Conservation (phyloP, 2,797 vertebrate genomes). For the Nyctalus aviator region DNA sequence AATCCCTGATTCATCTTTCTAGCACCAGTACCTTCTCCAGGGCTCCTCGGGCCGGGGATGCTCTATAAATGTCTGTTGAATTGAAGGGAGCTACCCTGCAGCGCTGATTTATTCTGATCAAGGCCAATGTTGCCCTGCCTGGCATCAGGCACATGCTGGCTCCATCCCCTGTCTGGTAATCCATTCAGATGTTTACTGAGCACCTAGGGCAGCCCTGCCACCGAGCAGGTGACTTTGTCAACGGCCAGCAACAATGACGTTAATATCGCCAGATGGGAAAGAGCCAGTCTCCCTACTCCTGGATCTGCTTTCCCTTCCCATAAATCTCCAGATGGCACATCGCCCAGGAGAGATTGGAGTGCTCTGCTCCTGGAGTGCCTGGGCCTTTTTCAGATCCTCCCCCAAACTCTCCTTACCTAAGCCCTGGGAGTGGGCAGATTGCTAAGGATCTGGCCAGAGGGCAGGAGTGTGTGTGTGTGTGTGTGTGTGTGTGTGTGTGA, state of each 20-base stretch:
- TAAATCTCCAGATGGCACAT: not conserved
- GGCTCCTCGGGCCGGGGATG: not conserved
- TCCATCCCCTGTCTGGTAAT: not conserved
- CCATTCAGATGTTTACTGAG: not conserved
- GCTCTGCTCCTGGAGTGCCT: not conserved
- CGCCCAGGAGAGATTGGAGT: not conserved
- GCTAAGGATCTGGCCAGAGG: not conserved
- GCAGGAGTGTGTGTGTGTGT: not conserved
- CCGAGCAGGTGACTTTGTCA: conserved; percentile 22
- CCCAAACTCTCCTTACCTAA: not conserved
- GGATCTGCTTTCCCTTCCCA: not conserved
- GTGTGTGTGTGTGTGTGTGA: no score
- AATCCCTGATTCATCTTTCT: not conserved
- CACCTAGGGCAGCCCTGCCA: not conserved
- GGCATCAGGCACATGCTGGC: not conserved
- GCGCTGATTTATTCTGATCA: conserved; percentile 2
- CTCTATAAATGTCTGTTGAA: not conserved
- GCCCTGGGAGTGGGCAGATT: not conserved
- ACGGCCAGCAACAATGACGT: not conserved
- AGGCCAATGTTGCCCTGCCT: conserved; percentile 6
- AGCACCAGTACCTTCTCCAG: not conserved
- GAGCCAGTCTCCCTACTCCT: not conserved
- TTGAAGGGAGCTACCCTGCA: not conserved
- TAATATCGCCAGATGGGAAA: not conserved
- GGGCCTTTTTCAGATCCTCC: not conserved